These are phyloP conservation scores for Aldrovandia affinis DNA, from an alignment of 2,797 vertebrate genomes.

Conservation along the genomic window DNA sequence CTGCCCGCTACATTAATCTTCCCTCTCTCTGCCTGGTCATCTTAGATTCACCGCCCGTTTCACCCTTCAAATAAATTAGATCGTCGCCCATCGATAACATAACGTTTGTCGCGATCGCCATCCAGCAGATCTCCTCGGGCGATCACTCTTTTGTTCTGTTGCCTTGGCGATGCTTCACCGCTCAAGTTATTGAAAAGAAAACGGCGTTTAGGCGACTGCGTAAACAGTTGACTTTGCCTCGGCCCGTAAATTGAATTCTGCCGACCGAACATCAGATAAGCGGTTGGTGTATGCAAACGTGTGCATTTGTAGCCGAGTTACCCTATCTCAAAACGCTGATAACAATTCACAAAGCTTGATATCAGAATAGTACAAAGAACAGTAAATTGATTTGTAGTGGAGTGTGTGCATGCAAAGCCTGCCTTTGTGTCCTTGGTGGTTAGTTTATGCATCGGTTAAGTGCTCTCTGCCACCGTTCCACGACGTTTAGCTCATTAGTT, in stretches of 20 bases:
- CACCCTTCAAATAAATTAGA: not conserved
- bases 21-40: not conserved
- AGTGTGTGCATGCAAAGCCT: slow-evolving; percentile 9
- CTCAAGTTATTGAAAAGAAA: not conserved
- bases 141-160: not conserved
- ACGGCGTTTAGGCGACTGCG: not conserved
- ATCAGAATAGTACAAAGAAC: slow-evolving; percentile 29
- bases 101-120: not conserved
- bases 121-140: not conserved
- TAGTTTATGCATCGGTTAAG: slow-evolving; percentile 18
- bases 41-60: not conserved
- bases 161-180: not conserved
- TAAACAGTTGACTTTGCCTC: slow-evolving; percentile 31
- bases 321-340: slow-evolving; percentile 34
- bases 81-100: not conserved
- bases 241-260: slow-evolving; percentile 26
- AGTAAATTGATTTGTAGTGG: slow-evolving; percentile 33
- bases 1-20: not conserved
- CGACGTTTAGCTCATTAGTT: slow-evolving; percentile 44
- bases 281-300: slow-evolving; percentile 26
- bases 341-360: slow-evolving; percentile 31
- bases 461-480: not conserved
- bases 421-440: slow-evolving; percentile 25
- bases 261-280: slow-evolving; percentile 44
- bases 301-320: slow-evolving; percentile 36